Percentiles rank a stretch among this genome's conserved stretches.
These are phyloP conservation scores for Erynnis tages DNA, from an alignment of 2,888 invertebrate genomes.

Conservation along the genomic window DNA sequence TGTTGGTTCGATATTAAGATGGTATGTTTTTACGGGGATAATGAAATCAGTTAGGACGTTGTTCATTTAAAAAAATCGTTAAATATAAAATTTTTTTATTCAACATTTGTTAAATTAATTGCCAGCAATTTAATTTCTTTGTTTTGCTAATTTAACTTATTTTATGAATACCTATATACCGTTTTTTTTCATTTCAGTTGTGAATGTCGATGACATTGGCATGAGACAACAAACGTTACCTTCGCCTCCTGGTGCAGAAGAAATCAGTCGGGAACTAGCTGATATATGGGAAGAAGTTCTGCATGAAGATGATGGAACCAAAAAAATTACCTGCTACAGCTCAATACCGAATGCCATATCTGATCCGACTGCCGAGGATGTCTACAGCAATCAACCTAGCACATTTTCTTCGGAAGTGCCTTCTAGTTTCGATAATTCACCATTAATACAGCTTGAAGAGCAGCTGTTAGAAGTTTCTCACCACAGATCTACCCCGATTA, in stretches of 20 bases:
- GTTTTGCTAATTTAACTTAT: not conserved
- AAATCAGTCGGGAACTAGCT: not conserved
- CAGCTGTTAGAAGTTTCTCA: not conserved
- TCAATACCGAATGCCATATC: not conserved
- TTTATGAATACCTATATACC: not conserved
- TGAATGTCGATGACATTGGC: not conserved
- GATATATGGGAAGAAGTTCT: not conserved
- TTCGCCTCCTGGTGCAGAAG: not conserved
- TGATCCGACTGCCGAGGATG: not conserved
- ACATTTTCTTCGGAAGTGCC: not conserved
- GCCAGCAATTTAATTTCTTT: not conserved
- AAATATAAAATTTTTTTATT: not conserved
- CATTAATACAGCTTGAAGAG: not conserved
- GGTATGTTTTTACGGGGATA: not conserved
- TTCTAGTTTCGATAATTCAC: not conserved
- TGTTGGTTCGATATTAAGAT: not conserved
- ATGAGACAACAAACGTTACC: not conserved
- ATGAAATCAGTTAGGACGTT: not conserved
- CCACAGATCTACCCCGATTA: not conserved
- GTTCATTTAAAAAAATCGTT: not conserved
- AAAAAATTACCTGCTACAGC: too few species aligned
- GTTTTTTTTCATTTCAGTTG: not conserved
- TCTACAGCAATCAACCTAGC: not conserved
- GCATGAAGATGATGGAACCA: not conserved
- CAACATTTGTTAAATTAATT: not conserved